Conservation (phyloP, 2,888 invertebrate genomes). For the Cactoblastis cactorum region DNA sequence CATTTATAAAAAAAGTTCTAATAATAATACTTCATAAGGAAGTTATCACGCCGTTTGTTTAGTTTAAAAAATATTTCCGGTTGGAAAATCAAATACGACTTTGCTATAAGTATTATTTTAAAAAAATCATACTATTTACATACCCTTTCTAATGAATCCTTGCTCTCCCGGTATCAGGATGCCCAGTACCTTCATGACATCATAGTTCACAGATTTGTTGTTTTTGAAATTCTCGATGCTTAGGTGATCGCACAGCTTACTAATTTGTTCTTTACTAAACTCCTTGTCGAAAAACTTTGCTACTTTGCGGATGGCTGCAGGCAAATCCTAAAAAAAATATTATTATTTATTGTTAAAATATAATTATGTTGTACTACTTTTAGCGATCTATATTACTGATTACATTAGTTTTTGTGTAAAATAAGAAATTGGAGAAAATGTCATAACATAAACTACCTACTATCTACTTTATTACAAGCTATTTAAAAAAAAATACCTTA, state of each 20-base stretch:
- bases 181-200: constrained; percentile 81
- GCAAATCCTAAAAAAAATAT: constrained; percentile 75
- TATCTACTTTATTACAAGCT: too few relatives aligned
- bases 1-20: neutral
- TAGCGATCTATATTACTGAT: neutral
- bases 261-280: constrained; percentile 78
- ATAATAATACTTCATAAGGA: neutral
- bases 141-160: constrained; percentile 83
- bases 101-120: neutral
- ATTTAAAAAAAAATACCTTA: constrained; percentile 58
- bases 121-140: neutral
- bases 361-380: neutral
- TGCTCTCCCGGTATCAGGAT: constrained; percentile 79
- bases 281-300: constrained; percentile 81
- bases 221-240: constrained; percentile 89
- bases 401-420: neutral
- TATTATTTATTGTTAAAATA: too few relatives aligned
- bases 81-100: neutral
- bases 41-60: neutral
- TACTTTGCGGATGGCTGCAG: constrained; percentile 77
- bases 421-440: too few relatives aligned
- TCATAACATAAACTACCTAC: too few relatives aligned
- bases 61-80: neutral
- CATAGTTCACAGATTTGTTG: constrained; percentile 88
- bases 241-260: constrained; percentile 83